Percentiles rank a stretch among this genome's conserved stretches.
phyloP scores from a whole-genome alignment of 2,797 vertebrate genomes.

The Sorex maritimensis region DNA sequence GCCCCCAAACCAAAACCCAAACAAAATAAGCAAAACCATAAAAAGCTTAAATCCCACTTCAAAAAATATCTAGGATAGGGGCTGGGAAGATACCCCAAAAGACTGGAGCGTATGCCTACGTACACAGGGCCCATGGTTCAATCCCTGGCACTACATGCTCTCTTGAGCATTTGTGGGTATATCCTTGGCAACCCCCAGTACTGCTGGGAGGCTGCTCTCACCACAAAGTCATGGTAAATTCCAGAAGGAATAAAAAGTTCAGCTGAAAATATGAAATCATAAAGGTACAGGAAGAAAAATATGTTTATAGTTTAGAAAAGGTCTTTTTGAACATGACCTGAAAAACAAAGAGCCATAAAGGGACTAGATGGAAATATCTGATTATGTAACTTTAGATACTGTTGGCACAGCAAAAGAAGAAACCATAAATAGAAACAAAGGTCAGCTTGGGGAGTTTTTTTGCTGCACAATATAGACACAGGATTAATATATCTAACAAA shows the following conservation, averaged over 20 bases:
- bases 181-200: too few species aligned
- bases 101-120: too few species aligned
- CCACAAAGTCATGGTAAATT: conserved; percentile 9
- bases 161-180: too few species aligned
- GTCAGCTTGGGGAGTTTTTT: neutral
- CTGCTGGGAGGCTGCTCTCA: too few species aligned
- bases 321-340: neutral
- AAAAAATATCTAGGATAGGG: neutral
- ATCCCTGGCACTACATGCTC: too few species aligned
- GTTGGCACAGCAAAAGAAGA: conserved; percentile 42
- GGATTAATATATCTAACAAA: neutral
- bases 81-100: too few species aligned
- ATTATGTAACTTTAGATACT: conserved; percentile 49
- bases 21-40: too few species aligned
- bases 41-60: conserved; percentile 31
- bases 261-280: conserved; percentile 56
- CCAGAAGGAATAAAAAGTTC: conserved; percentile 27
- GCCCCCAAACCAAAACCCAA: too few species aligned
- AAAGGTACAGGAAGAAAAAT: conserved; percentile 29
- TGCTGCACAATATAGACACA: neutral
- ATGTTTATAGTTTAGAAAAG: conserved; percentile 36
- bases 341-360: conserved; percentile 52
- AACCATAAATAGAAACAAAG: conserved; percentile 59
- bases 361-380: neutral
- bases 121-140: too few species aligned